A percentile compares a stretch with the other conserved stretches of the same genome.
Conservation (phyloP, 2,888 invertebrate species). For the Ypsolopha sequella region DNA sequence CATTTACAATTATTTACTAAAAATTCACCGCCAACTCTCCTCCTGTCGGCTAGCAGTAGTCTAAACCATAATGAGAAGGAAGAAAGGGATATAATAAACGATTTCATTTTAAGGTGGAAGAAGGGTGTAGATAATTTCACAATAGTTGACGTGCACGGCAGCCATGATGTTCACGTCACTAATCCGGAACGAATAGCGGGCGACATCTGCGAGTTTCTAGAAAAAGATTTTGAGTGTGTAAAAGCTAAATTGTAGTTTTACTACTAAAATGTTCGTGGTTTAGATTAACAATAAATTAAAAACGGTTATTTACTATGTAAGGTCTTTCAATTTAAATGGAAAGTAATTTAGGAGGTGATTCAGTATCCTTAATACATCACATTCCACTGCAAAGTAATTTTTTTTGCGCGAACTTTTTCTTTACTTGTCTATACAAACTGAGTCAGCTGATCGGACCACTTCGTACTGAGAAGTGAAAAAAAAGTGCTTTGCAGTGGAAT, state of each 20-base stretch:
- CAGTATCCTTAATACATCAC: too few relatives aligned
- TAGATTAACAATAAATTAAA: background rate
- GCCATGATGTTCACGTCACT: constrained; percentile 74
- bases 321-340: too few relatives aligned
- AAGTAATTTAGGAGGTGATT: too few relatives aligned
- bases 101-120: background rate
- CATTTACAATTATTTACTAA: constrained; percentile 31
- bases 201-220: constrained; percentile 39
- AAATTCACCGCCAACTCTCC: constrained; percentile 31
- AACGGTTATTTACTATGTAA: background rate
- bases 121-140: constrained; percentile 12
- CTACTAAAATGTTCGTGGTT: background rate
- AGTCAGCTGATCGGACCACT: too few relatives aligned
- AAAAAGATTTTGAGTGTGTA: constrained; percentile 11
- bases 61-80: constrained; percentile 10
- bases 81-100: background rate
- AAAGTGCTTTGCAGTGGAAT: too few relatives aligned
- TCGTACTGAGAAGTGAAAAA: too few relatives aligned
- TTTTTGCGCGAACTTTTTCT: too few relatives aligned
- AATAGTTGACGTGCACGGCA: constrained; percentile 48
- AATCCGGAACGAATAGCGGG: constrained; percentile 61
- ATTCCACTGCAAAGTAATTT: too few relatives aligned
- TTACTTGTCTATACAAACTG: too few relatives aligned
- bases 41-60: constrained; percentile 24
- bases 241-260: constrained; percentile 21